phyloP scores from a whole-genome alignment of 2,797 vertebrate genomes.

The Esox lucius region DNA sequence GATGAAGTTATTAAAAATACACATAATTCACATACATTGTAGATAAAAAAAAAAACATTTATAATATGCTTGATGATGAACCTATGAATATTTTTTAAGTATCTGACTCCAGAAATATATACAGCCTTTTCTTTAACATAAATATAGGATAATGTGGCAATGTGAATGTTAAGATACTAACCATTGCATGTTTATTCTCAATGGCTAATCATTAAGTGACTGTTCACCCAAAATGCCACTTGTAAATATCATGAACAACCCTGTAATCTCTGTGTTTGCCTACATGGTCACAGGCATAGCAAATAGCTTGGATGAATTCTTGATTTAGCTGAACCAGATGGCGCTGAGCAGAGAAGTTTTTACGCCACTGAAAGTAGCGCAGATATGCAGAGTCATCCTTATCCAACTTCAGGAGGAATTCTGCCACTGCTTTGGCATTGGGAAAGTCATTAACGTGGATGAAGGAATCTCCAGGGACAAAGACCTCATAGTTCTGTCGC shows the following conservation, averaged over 20 bases:
- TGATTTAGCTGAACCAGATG: constrained; percentile 65
- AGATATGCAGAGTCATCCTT: constrained; percentile 79
- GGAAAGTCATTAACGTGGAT: constrained; percentile 86
- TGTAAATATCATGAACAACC: constrained; percentile 80
- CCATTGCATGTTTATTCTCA: not conserved
- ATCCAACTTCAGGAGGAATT: constrained; percentile 79
- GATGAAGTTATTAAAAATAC: no score
- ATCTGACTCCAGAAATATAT: no score
- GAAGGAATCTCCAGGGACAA: constrained; percentile 81
- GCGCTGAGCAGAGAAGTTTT: constrained; percentile 72
- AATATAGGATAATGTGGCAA: no score
- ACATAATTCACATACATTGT: no score
- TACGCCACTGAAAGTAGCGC: constrained; percentile 84
- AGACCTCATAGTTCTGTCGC: constrained; percentile 86
- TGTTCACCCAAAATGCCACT: constrained; percentile 75
- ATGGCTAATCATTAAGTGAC: constrained; percentile 1
- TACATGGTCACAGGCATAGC: constrained; percentile 82
- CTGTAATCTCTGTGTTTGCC: constrained; percentile 76
- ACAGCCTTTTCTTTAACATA: no score
- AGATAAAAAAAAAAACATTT: no score
- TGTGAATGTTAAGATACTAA: no score
- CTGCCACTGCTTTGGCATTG: constrained; percentile 78
- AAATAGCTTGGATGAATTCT: constrained; percentile 74
- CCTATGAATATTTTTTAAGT: no score
- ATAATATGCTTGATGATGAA: no score